Percentiles rank a stretch among this genome's conserved stretches.
These are phyloP conservation scores for Masnerella sp. DNA, from an alignment of 2,888 invertebrate genomes.

Conservation along the genomic window DNA sequence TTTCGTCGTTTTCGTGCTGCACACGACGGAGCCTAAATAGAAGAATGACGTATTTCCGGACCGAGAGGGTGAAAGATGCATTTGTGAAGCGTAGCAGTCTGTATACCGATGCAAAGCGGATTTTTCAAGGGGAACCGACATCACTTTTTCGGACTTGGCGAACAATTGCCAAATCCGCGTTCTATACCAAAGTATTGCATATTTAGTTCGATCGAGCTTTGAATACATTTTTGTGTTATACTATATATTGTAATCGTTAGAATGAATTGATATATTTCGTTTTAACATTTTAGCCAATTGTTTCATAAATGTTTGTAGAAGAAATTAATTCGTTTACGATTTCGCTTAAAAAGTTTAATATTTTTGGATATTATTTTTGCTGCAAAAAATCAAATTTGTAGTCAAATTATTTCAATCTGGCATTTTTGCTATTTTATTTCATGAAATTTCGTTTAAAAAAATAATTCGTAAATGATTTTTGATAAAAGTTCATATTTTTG, in stretches of 20 bases:
- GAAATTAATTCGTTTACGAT: too few relatives aligned
- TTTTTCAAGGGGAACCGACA: constrained; percentile 32
- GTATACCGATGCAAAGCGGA: constrained; percentile 42
- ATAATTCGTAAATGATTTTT: too few relatives aligned
- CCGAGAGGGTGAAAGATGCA: constrained; percentile 54
- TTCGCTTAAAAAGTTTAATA: too few relatives aligned
- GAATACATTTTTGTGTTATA: too few relatives aligned
- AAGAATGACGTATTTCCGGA: constrained; percentile 63
- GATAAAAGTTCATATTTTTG: too few relatives aligned
- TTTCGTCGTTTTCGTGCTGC: constrained; percentile 50
- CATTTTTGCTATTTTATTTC: too few relatives aligned
- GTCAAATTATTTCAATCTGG: too few relatives aligned
- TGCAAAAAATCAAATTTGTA: background rate
- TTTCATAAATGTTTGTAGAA: too few relatives aligned
- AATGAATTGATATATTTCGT: too few relatives aligned
- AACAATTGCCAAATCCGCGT: constrained; percentile 22
- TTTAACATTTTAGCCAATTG: too few relatives aligned
- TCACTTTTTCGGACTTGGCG: constrained; percentile 20
- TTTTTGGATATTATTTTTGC: background rate
- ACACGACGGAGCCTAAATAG: constrained; percentile 59
- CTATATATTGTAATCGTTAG: too few relatives aligned
- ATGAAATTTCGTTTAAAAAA: too few relatives aligned
- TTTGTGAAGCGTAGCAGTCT: constrained; percentile 30
- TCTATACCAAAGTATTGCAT: background rate
- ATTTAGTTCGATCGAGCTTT: background rate